A percentile compares a stretch with the other conserved stretches of the same genome.
Evolutionary conservation across 1,140 invertebrate genomes (phyloP).

Genomic region (Heliconius himera): DNA sequence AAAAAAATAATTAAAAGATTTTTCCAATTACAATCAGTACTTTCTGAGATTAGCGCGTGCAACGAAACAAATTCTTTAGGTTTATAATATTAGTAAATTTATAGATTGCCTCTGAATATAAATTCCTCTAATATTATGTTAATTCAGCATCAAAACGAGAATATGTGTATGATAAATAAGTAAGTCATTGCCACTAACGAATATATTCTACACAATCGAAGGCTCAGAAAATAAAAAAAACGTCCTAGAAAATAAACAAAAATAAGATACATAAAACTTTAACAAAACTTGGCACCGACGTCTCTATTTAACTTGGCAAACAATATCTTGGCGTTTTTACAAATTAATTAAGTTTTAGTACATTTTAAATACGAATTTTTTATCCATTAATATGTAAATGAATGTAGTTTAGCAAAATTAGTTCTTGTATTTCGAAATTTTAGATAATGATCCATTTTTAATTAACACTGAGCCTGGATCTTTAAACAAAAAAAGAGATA

Average conservation of each 20-base stretch:
- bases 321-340: conserved; percentile 11
- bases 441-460: background rate
- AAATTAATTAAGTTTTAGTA: conserved; percentile 7
- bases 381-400: background rate
- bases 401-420: background rate
- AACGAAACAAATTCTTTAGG: too few species aligned
- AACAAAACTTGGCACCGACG: background rate
- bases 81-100: too few species aligned
- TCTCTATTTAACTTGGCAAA: conserved; percentile 1
- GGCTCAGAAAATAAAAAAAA: background rate
- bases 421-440: background rate
- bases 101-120: too few species aligned
- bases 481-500: background rate
- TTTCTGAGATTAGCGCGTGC: too few species aligned
- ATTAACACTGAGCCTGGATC: background rate
- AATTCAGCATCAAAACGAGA: too few species aligned
- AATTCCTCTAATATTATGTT: too few species aligned
- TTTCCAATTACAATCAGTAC: too few species aligned
- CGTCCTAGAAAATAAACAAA: background rate
- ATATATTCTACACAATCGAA: background rate
- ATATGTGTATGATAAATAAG: too few species aligned
- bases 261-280: background rate
- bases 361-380: background rate
- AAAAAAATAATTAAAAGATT: too few species aligned
- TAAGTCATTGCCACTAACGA: background rate